Evolutionary conservation across 2,113 vertebrate genomes (phyloP).

Genomic region (Anoura caudifer): DNA sequence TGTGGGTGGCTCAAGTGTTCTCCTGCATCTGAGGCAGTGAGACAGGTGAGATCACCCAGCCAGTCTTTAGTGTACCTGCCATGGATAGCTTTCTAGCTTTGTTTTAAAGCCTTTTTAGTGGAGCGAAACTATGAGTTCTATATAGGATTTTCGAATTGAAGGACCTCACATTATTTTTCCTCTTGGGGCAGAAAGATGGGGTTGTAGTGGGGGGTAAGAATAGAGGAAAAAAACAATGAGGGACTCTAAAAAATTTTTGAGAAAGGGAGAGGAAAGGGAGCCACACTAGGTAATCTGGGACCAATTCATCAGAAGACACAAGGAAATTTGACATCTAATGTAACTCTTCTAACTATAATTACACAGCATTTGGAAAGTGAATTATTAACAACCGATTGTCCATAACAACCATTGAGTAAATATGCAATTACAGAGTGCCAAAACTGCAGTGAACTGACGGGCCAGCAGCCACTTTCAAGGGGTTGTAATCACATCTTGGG

Average conservation of each 20-base stretch:
- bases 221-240: neutral
- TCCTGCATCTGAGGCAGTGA: neutral
- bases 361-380: conserved; percentile 75
- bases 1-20: neutral
- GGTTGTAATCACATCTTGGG: conserved; percentile 47
- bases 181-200: neutral
- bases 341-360: conserved; percentile 76
- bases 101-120: neutral
- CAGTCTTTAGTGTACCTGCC: neutral
- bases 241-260: neutral
- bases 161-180: neutral
- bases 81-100: neutral
- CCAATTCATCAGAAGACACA: conserved; percentile 54
- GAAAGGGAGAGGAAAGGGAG: neutral
- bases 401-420: conserved; percentile 76
- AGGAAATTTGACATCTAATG: conserved; percentile 61
- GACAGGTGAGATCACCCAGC: neutral
- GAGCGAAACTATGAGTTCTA: neutral
- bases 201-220: neutral
- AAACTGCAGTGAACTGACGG: conserved; percentile 55
- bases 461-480: conserved; percentile 60
- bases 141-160: neutral
- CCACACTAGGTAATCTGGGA: conserved; percentile 47
- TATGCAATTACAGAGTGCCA: conserved; percentile 59
- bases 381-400: conserved; percentile 81